Evolutionary conservation across 2,113 vertebrate species (phyloP).

Genomic region (Coreoperca whiteheadi): DNA sequence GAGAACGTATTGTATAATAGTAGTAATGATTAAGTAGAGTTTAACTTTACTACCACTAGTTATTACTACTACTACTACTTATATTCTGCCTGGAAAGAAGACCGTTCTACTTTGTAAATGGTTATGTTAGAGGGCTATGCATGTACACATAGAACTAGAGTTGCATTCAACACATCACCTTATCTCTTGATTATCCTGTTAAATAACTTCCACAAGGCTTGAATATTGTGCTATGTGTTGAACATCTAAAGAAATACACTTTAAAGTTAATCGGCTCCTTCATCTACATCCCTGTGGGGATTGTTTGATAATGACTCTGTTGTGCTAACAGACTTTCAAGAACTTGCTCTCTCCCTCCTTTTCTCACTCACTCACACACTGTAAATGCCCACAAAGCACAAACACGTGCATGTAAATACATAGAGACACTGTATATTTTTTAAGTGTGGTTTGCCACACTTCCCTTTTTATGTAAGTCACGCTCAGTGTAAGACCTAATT

Average conservation of each 20-base stretch:
- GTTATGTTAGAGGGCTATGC: not conserved
- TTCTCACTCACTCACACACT: not conserved
- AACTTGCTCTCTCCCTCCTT: not conserved
- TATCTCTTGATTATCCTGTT: slow-evolving; percentile 1
- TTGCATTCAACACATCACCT: not conserved
- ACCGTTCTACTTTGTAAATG: not conserved
- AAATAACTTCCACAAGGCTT: not conserved
- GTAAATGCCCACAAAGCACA: not conserved
- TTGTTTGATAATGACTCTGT: slow-evolving; percentile 46
- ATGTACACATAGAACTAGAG: not conserved
- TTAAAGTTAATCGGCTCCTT: slow-evolving; percentile 43
- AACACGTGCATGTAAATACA: slow-evolving; percentile 16
- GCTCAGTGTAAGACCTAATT: slow-evolving; percentile 35
- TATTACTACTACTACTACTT: not conserved
- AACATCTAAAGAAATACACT: slow-evolving; percentile 41
- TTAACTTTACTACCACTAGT: not conserved
- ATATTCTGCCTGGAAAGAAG: not conserved
- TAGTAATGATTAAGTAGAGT: not conserved
- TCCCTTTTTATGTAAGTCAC: too few species aligned
- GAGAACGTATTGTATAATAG: not conserved
- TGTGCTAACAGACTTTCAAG: slow-evolving; percentile 14
- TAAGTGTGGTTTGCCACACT: not conserved
- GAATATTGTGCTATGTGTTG: slow-evolving; percentile 21
- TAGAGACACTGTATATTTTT: not conserved
- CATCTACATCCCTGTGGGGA: slow-evolving; percentile 37